A percentile compares a stretch with the other conserved stretches of the same genome.
Evolutionary conservation across 2,797 vertebrate species (phyloP).

Genomic region (Uromys caudimaculatus): DNA sequence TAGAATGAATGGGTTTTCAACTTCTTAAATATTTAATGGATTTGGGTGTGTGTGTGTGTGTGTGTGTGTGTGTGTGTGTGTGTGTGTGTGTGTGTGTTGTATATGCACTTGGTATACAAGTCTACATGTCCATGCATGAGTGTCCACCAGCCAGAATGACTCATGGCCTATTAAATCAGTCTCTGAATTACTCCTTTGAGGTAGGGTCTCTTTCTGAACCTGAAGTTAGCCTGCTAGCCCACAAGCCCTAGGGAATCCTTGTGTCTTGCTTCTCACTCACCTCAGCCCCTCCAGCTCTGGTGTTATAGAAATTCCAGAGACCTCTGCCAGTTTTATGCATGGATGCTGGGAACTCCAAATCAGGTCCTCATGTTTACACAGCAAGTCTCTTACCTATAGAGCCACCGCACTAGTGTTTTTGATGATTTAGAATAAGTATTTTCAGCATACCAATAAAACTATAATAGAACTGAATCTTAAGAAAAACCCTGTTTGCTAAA

Average conservation of each 20-base stretch:
- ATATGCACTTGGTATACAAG: not conserved
- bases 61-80: not conserved
- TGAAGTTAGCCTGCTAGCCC: not conserved
- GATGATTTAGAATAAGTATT: conserved; percentile 45
- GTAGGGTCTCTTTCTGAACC: not conserved
- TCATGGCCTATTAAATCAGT: not conserved
- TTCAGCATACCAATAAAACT: conserved; percentile 28
- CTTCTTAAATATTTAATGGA: not conserved
- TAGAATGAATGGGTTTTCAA: not conserved
- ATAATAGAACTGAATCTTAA: not conserved
- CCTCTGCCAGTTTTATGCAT: too few species aligned
- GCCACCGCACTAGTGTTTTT: not conserved
- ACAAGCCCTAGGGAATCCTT: not conserved
- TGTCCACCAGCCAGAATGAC: not conserved
- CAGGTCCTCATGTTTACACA: not conserved
- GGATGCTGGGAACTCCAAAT: not conserved
- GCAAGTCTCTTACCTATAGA: not conserved
- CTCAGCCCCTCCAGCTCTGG: not conserved
- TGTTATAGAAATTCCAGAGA: not conserved
- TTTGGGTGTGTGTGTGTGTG: not conserved
- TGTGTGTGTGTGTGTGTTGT: not conserved
- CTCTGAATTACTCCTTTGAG: not conserved
- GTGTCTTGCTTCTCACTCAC: not conserved
- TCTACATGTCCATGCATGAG: not conserved
- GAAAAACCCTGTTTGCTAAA: not conserved